Base-by-base conservation (phyloP, 2,888 invertebrate genomes). In the Meta bourneti region DNA sequence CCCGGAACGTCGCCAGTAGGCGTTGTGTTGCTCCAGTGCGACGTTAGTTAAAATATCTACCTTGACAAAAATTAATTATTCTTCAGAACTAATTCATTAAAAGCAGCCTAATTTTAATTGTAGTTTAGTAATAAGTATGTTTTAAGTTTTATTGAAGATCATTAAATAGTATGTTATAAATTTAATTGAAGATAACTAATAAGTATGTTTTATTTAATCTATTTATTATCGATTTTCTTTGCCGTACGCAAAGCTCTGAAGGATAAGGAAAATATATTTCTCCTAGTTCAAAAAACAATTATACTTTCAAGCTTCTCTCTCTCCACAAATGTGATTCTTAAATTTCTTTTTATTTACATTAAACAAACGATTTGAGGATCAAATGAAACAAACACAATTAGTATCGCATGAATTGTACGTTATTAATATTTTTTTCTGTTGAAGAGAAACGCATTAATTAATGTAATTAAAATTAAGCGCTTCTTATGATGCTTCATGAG, bases 401-500 rank as follows among this genome's bases (percentile, higher is more conserved):
- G 61, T 34, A 74, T 84, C 19, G 34, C 20, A 61, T 34, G 49
- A 79, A 79, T 79, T 20, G 79, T 79, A 61, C 13, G 61, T 79
- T 79, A 79, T 79, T 79, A 79, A 20, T 82, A 49, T 84, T 54
- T 75, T 61, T 84, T 74, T 8, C 83, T 75, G 48, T 52, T 48
- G 19, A 74, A 74, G 74, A 7, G 34, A 80, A 87, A 72, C 19
- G 87, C 54, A 81, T 61, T 88, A 81, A 81, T 88, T 81, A 81
- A 88, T 81, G 80, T 54, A 81, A 88, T 81, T 88, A 81, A 80
- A 88, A 51, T 49, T n/a, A 48, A 75, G 61, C 49, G 61, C 74
- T 88, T 81, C 54, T 81, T 75, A 49, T 52, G 61, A 71, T n/a
- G 70, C 48, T 72, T 84, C n/a, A 87, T 72, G 79, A 74, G 49